Base-by-base conservation (phyloP, 2,113 vertebrate species). In the Eulemur rufifrons region DNA sequence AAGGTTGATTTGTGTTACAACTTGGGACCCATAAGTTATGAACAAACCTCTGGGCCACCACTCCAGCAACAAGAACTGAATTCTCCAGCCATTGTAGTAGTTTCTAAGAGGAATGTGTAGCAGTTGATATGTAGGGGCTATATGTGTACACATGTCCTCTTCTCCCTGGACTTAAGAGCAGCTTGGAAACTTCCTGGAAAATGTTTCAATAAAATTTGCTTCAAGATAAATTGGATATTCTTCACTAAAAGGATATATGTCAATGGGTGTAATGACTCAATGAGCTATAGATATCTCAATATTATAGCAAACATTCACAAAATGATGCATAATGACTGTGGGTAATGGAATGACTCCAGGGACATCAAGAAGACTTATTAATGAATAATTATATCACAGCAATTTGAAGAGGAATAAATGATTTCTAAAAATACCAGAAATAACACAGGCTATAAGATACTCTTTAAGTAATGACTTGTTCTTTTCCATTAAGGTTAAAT, bases 401-500 rank as follows among this genome's bases (percentile, higher is more conserved):
- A 90, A 69, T 95, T 95, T 96, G 54, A 92, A 93, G 59, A 91
- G n/a, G 89, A 95, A 86, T 86, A 88, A 95, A 95, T 89, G 27
- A 89, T 94, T 96, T 96, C 89, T 92, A 95, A 97, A 98, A 97
- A 90, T 86, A 95, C 29, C 52, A 91, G 89, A 94, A 96, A 95
- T 94, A 96, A 80, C 50, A 82, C 10, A 95, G 84, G n/a, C 78
- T 85, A 56, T 84, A 95, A 93, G 76, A 87, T 4, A 61, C 10
- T 92, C 69, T 82, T 93, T 96, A 97, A 96, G 39, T 94, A 97
- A 96, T 95, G 78, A 86, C 78, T 94, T 96, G 54, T 82, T 97
- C 86, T 96, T 96, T 94, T 84, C 89, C 86, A 97, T 94, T 95
- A 95, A 97, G 71, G 23, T 86, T 96, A 96, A 98, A 95, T 96